Percentiles rank a stretch among this genome's conserved stretches.
These are phyloP conservation scores for Panthera uncia DNA, from an alignment of 2,113 vertebrate genomes.

Conservation along the genomic window DNA sequence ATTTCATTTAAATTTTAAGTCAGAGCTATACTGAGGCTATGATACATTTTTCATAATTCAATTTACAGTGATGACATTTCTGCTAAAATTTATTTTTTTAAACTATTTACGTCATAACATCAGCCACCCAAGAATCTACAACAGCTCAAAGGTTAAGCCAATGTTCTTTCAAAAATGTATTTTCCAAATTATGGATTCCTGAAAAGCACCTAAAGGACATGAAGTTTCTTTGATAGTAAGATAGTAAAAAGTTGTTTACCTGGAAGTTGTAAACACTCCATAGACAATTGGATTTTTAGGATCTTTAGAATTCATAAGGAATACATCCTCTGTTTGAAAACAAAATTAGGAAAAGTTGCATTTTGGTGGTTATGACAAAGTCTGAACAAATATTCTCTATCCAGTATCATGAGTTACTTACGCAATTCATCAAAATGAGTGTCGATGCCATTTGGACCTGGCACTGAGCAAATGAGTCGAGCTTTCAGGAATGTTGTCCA, in stretches of 20 bases:
- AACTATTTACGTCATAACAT: slow-evolving; percentile 58
- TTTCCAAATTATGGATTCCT: slow-evolving; percentile 38
- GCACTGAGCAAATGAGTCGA: slow-evolving; percentile 96
- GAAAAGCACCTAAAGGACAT: slow-evolving; percentile 54
- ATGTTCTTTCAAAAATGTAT: slow-evolving; percentile 55
- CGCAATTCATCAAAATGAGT: slow-evolving; percentile 99
- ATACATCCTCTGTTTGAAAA: slow-evolving; percentile 93
- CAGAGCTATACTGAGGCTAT: background rate
- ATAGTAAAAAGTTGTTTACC: slow-evolving; percentile 85
- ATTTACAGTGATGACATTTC: slow-evolving; percentile 56
- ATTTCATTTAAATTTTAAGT: background rate
- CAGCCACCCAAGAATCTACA: slow-evolving; percentile 6
- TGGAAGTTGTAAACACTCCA: slow-evolving; percentile 97
- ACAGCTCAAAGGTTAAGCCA: slow-evolving; percentile 74
- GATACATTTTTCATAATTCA: background rate
- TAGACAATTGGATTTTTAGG: slow-evolving; percentile 97
- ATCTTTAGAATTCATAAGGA: slow-evolving; percentile 98
- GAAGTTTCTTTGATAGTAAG: slow-evolving; percentile 45
- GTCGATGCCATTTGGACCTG: slow-evolving; percentile 96
- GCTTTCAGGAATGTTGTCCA: slow-evolving; percentile 99
- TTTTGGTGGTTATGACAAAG: slow-evolving; percentile 32
- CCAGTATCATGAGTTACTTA: slow-evolving; percentile 84
- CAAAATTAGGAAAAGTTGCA: slow-evolving; percentile 55
- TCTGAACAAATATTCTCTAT: background rate
- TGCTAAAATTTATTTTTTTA: background rate